Evolutionary conservation across 2,888 invertebrate species (phyloP).

Genomic region (Drepana falcataria): DNA sequence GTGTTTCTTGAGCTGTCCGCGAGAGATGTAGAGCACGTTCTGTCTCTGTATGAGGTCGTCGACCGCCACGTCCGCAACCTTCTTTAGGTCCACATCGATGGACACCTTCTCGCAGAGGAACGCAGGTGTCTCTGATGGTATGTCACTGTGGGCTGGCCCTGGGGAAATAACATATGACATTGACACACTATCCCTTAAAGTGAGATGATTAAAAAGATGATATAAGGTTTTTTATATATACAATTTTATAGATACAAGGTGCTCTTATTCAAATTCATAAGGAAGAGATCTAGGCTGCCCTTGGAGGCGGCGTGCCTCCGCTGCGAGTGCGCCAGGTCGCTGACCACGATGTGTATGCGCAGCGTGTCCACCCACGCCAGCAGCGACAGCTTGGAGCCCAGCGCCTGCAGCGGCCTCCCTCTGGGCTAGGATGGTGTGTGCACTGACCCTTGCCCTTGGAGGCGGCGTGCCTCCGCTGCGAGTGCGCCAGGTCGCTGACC

Average conservation of each 20-base stretch:
- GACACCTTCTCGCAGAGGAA: slow-evolving; percentile 95
- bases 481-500: slow-evolving; percentile 92
- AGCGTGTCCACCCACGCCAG: slow-evolving; percentile 92
- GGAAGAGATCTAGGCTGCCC: too few species aligned
- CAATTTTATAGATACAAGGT: too few species aligned
- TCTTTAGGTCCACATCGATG: slow-evolving; percentile 92
- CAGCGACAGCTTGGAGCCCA: slow-evolving; percentile 91
- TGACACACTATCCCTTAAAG: too few species aligned
- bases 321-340: slow-evolving; percentile 91
- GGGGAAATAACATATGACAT: slow-evolving; percentile 5
- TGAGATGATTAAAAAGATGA: too few species aligned
- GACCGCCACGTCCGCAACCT: slow-evolving; percentile 93
- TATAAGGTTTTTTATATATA: too few species aligned
- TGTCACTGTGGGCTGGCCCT: slow-evolving; percentile 65
- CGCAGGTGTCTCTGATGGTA: slow-evolving; percentile 87
- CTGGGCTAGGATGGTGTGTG: slow-evolving; percentile 59
- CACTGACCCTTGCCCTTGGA: too few species aligned
- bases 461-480: too few species aligned
- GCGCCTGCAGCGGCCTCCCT: too few species aligned
- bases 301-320: too few species aligned
- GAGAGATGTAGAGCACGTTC: slow-evolving; percentile 91
- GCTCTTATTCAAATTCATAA: too few species aligned
- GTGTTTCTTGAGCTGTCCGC: slow-evolving; percentile 92
- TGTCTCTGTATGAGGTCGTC: slow-evolving; percentile 90
- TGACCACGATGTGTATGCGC: slow-evolving; percentile 96